Percentiles rank a stretch among this genome's conserved stretches.
phyloP scores from a whole-genome alignment of 2,113 vertebrate species.

The Emydocephalus ijimae region DNA sequence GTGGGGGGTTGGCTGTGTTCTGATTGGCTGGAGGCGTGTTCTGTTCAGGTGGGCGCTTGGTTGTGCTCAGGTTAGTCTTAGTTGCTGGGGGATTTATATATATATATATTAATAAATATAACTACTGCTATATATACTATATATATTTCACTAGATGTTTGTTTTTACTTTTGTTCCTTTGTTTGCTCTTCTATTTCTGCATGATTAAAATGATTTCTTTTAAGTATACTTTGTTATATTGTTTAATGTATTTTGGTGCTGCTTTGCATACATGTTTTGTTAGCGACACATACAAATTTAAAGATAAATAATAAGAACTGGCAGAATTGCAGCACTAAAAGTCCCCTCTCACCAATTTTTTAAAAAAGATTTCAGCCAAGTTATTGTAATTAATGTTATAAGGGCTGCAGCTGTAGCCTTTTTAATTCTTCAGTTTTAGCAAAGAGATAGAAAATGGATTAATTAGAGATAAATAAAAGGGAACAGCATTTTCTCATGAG shows the following conservation, averaged over 20 bases:
- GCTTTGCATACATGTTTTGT: not conserved
- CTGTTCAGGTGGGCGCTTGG: too few relatives aligned
- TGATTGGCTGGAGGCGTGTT: too few relatives aligned
- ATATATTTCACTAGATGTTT: not conserved
- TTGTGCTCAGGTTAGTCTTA: too few relatives aligned
- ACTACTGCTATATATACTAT: not conserved
- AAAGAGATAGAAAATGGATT: constrained; percentile 66
- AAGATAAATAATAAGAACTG: constrained; percentile 24
- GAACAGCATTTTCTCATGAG: constrained; percentile 56
- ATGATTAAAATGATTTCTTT: not conserved
- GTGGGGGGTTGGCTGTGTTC: too few relatives aligned
- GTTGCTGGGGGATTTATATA: too few relatives aligned
- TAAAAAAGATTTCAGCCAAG: constrained; percentile 53
- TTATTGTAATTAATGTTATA: constrained; percentile 72
- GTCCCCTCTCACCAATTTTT: constrained; percentile 43
- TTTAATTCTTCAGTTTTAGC: constrained; percentile 70
- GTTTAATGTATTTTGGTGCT: not conserved
- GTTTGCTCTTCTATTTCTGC: not conserved
- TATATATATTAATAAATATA: too few relatives aligned
- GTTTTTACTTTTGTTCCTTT: not conserved
- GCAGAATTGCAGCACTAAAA: constrained; percentile 43
- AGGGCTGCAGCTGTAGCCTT: constrained; percentile 65
- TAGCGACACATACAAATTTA: not conserved
- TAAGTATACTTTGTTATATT: not conserved
- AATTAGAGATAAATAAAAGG: constrained; percentile 68